Conservation (phyloP, 2,797 vertebrate species). For the Muscicapa striata region DNA sequence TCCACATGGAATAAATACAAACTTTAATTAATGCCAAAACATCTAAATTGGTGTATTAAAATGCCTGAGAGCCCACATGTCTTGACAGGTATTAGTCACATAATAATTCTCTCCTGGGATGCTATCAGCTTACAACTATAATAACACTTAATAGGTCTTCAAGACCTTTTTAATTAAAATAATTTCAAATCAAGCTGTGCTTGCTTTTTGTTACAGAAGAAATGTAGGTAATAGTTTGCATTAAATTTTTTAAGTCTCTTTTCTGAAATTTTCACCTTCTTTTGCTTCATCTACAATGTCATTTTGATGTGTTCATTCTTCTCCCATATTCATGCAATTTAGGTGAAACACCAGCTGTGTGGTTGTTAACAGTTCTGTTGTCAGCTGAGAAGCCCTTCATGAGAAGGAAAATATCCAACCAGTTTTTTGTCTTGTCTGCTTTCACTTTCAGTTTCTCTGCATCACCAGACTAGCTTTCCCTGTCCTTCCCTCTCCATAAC, state of each 20-base stretch:
- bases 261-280: background rate
- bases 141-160: background rate
- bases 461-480: background rate
- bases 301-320: background rate
- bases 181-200: background rate
- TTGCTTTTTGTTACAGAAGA: constrained; percentile 8
- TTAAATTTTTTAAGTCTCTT: background rate
- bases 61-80: background rate
- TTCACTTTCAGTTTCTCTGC: background rate
- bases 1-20: background rate
- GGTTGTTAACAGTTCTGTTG: background rate
- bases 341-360: background rate
- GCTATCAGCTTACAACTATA: background rate
- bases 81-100: background rate
- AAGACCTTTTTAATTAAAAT: background rate
- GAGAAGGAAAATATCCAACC: background rate
- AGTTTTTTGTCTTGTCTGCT: background rate
- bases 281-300: background rate
- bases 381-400: background rate
- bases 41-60: background rate
- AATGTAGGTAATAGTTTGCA: background rate
- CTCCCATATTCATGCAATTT: background rate
- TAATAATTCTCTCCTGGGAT: background rate
- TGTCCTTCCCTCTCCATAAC: background rate
- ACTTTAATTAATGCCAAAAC: background rate